Percentiles rank a stretch among this genome's conserved stretches.
phyloP scores from a whole-genome alignment of 2,797 vertebrate species.

The Phoeniculus purpureus region DNA sequence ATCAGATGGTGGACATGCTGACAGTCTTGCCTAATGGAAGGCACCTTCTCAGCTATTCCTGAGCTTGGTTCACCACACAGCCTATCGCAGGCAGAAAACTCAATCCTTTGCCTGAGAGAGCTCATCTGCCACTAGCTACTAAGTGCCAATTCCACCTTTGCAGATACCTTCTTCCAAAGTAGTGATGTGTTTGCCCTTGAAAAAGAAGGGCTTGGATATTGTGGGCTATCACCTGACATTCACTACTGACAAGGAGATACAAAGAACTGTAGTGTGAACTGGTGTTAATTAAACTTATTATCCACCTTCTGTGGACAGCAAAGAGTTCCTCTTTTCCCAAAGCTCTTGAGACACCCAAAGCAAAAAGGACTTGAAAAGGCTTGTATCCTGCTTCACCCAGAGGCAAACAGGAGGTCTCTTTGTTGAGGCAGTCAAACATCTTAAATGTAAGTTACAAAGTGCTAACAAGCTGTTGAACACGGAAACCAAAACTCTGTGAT shows the following conservation, averaged over 20 bases:
- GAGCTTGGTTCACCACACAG: neutral
- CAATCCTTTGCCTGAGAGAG: neutral
- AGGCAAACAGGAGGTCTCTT: neutral
- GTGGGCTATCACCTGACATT: neutral
- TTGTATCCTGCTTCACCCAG: neutral
- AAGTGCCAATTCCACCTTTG: neutral
- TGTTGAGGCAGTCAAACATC: neutral
- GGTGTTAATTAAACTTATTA: neutral
- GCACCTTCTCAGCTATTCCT: neutral
- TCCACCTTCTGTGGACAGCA: neutral
- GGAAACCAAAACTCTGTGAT: neutral
- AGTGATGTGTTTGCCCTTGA: neutral
- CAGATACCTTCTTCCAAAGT: neutral
- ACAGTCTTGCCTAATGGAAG: neutral
- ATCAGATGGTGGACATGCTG: neutral
- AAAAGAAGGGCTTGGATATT: neutral
- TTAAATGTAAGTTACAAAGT: neutral
- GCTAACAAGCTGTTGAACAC: neutral
- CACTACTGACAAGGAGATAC: neutral
- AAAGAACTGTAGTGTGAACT: neutral
- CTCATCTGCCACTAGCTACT: neutral
- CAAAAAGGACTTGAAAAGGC: slow-evolving; percentile 17
- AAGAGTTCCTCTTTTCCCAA: neutral
- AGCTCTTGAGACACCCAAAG: slow-evolving; percentile 1
- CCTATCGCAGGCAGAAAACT: neutral